Conservation (phyloP, 2,797 vertebrate species). For the Danio tinwini region DNA sequence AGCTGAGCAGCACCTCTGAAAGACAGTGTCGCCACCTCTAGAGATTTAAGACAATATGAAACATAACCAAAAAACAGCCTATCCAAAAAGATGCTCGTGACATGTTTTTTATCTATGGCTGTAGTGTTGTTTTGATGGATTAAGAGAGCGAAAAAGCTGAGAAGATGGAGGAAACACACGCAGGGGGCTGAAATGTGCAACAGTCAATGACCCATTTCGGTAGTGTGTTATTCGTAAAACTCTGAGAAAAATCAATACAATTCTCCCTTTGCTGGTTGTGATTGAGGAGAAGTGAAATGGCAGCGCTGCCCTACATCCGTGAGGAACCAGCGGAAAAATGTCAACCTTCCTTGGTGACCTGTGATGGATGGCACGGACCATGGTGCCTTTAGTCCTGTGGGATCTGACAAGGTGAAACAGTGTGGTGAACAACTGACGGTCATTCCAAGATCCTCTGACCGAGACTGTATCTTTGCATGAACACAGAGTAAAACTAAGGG, state of each 20-base stretch:
- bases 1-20: constrained; percentile 19
- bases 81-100: not conserved
- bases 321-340: constrained; percentile 25
- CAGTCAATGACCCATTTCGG: constrained; percentile 40
- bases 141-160: not conserved
- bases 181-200: constrained; percentile 14
- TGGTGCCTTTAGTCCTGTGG: constrained; percentile 33
- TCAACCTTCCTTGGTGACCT: constrained; percentile 40
- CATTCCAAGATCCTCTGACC: constrained; percentile 17
- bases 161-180: constrained; percentile 7
- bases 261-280: constrained; percentile 13
- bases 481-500: not conserved
- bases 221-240: constrained; percentile 10
- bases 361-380: constrained; percentile 36
- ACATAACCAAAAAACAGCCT: not conserved
- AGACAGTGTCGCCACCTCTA: not conserved
- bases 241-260: constrained; percentile 27
- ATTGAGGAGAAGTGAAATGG: constrained; percentile 34
- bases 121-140: constrained; percentile 23
- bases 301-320: constrained; percentile 9
- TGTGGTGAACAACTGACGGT: constrained; percentile 4
- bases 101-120: not conserved
- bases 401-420: constrained; percentile 20
- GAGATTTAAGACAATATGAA: not conserved
- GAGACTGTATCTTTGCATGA: not conserved